A percentile compares a stretch with the other conserved stretches of the same genome.
Conservation (phyloP, 2,797 vertebrate species). For the Hephaestus fuliginosus region DNA sequence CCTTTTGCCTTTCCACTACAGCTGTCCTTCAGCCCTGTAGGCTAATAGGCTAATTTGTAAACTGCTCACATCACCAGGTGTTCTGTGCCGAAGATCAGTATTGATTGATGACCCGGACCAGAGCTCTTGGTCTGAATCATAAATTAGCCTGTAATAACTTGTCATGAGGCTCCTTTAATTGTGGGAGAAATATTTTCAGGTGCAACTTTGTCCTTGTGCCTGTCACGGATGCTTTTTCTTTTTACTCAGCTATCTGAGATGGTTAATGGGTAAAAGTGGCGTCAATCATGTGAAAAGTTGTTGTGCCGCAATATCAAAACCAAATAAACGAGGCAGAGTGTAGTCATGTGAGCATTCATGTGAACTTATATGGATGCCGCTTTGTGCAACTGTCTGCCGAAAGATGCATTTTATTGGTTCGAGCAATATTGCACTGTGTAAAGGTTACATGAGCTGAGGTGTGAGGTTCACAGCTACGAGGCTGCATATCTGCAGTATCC, state of each 20-base stretch:
- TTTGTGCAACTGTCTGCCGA: background rate
- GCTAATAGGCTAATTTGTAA: slow-evolving; percentile 21
- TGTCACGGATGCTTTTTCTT: background rate
- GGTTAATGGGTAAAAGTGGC: background rate
- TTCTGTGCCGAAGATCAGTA: background rate
- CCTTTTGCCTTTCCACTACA: background rate
- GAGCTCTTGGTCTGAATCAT: slow-evolving; percentile 9
- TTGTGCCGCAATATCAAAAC: background rate
- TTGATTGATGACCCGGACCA: slow-evolving; percentile 12
- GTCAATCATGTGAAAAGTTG: background rate
- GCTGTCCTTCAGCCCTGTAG: slow-evolving; percentile 16
- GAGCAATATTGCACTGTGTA: background rate
- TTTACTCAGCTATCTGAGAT: background rate
- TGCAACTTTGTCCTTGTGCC: background rate
- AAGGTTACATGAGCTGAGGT: slow-evolving; percentile 4
- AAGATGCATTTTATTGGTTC: background rate
- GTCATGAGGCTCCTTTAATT: background rate
- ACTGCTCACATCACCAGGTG: slow-evolving; percentile 6
- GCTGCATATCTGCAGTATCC: background rate
- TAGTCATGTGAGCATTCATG: background rate
- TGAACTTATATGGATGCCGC: background rate
- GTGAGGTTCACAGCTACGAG: background rate
- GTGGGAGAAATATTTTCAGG: background rate
- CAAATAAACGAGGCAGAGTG: background rate
- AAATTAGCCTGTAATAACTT: background rate